phyloP scores from a whole-genome alignment of 2,797 vertebrate genomes.

The Leontocebus nigricollis region DNA sequence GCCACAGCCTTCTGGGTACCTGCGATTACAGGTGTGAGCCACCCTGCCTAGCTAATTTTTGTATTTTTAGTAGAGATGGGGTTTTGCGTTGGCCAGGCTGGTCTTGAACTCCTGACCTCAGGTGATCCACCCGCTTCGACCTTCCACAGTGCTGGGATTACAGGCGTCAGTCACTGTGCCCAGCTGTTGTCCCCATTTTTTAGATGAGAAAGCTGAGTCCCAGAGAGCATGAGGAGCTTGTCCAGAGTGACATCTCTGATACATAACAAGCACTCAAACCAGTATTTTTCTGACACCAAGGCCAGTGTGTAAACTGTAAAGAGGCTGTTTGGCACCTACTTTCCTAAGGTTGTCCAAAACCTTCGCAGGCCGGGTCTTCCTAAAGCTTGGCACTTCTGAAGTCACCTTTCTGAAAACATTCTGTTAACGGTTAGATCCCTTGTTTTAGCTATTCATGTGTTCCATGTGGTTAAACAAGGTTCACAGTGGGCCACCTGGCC shows the following conservation, averaged over 20 bases:
- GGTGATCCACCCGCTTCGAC: no score
- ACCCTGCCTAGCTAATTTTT: no score
- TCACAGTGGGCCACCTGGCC: not conserved
- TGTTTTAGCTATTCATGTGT: not conserved
- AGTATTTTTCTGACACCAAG: not conserved
- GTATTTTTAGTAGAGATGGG: no score
- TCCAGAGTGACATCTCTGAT: not conserved
- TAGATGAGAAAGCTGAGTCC: not conserved
- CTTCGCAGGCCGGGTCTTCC: not conserved
- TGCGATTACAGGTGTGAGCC: no score
- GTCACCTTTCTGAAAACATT: not conserved
- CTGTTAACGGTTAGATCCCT: not conserved
- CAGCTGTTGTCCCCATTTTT: not conserved
- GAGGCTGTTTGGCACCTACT: not conserved
- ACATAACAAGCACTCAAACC: not conserved
- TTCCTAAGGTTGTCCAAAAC: not conserved
- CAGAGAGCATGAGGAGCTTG: not conserved
- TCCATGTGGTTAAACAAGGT: not conserved
- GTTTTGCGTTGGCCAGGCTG: no score
- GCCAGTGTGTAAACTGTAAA: not conserved
- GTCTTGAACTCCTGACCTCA: no score
- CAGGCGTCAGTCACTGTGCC: no score
- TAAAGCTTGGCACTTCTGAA: not conserved
- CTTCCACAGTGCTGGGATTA: no score
- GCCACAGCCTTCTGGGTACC: no score